Evolutionary conservation across 2,797 vertebrate genomes (phyloP), one percentile per base, ranked within the genome.

Genomic region (Catharus ustulatus): DNA sequence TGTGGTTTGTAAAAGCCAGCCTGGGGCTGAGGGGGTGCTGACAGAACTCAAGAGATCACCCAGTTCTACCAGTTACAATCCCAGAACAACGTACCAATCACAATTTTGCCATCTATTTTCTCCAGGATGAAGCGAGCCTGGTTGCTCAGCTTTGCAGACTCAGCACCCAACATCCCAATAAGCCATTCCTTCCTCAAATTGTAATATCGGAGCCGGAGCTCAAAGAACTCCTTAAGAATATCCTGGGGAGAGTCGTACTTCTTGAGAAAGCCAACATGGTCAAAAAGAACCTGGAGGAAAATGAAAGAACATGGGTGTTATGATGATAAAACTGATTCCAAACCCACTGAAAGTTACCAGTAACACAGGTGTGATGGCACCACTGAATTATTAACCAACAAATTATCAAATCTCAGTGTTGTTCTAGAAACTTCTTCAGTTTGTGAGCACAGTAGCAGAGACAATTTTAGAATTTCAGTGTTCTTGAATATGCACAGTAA

Each of bases 71-170:
- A 57, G 54, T 87, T 67, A 1, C 43, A 63, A 59, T 15, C 22
- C 54, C 30, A 52, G 71, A 55, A 27, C 30, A 36, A 24, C 27
- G 67, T 98, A 99, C 99, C 99, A 2, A 99, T 99, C 46, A 99
- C 98, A 62, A 99, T 97, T 84, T 97, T 98, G 95, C 99, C 99
- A 79, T 99, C 95, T 92, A 99, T 99, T 97, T 99, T 99, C 97
- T 99, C 99, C 96, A 99, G 98, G 96, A 99, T 99, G 98, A 99
- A 99, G 46, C 99, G 99, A 58, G 99, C 99, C 97, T 99, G 99
- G 96, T 99, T 99, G 97, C 97, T 98, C 88, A 99, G 98, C 91
- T 98, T 99, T 45, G 98, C 93, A 36, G 98, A 98, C 95, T 99
- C 99, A 3, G 99, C 99, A 10, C 98, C 98, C 75, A 99, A 97